Percentiles rank a stretch among this genome's conserved stretches.
phyloP scores from a whole-genome alignment of 2,113 vertebrate species.

The Corythoichthys intestinalis region DNA sequence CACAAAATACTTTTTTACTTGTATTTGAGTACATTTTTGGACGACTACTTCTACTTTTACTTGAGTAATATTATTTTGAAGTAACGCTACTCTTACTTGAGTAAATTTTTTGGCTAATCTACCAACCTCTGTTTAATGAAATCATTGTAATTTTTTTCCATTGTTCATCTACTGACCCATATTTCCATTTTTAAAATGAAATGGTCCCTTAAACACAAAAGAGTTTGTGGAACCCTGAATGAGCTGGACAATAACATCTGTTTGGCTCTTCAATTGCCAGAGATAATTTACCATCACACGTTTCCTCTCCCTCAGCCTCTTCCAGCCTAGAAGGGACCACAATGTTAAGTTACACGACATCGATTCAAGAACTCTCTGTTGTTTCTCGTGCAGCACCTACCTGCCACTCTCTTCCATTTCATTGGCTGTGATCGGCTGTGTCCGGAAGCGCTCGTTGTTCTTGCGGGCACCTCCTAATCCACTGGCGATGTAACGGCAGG shows the following conservation, averaged over 20 bases:
- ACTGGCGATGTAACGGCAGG: slow-evolving; percentile 61
- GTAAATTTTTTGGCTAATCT: too few species aligned
- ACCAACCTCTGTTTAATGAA: too few species aligned
- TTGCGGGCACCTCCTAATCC: slow-evolving; percentile 56
- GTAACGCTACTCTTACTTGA: too few species aligned
- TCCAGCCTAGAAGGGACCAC: slow-evolving; percentile 36
- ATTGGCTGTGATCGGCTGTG: slow-evolving; percentile 74
- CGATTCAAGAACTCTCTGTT: not conserved
- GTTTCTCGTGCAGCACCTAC: slow-evolving; percentile 42
- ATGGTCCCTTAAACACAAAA: not conserved
- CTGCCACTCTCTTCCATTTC: slow-evolving; percentile 72
- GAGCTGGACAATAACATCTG: not conserved
- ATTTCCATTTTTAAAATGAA: not conserved
- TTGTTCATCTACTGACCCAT: not conserved
- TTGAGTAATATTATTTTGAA: too few species aligned
- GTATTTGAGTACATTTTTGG: too few species aligned
- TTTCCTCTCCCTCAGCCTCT: slow-evolving; percentile 56
- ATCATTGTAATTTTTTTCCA: too few species aligned
- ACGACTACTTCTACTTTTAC: too few species aligned
- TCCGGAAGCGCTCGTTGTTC: slow-evolving; percentile 73
- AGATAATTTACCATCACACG: slow-evolving; percentile 51
- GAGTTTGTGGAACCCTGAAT: not conserved
- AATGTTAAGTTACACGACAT: slow-evolving; percentile 13
- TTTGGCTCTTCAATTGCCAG: not conserved
- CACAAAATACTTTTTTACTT: too few species aligned